Base-by-base conservation (phyloP, 2,888 invertebrate species). In the Loripinus fragilis region DNA sequence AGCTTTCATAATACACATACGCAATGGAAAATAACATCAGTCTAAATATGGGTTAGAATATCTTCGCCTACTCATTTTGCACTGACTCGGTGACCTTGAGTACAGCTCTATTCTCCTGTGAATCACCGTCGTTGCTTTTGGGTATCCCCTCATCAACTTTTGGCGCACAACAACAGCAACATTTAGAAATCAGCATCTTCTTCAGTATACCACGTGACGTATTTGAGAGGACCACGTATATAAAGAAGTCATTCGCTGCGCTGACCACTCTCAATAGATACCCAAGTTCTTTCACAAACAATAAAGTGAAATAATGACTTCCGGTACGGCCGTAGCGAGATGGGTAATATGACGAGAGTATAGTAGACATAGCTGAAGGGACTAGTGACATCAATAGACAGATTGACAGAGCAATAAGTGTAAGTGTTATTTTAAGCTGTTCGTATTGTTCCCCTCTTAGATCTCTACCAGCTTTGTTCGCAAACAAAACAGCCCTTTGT, bases 231-330 rank as follows among this genome's bases (percentile, higher is more conserved):
- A 60, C 1, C 1, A 60, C 60, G 33, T 60, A 60, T 5, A 60
- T 33, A 33, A 60, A 60, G 33, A 60, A 60, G 33, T 60, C 60
- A 33, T 60, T 60, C 12, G 60, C 60, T 30, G 60, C 30, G 33
- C 60, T 60, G 2, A 33, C 7, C 12, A 60, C 60, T 30, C 60
- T 30, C 15, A 60, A 20, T 5, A 60, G 17, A 33, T 60, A 60
- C 8, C 33, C 60, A 3, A 60, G 33, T 7, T 60, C 60, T 20
- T 5, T 60, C 2, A 60, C 1, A 5, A 60, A 60, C 60, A 60
- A 10, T 28, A 33, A 33, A 3, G 15, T 33, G 17, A 33, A 60
- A 15, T 60, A 33, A 8, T 60, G 10, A 17, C 23, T 17, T 10
- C 33, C 33, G 1, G 8, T 12, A 2, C 3, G 17, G 1, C 60